These are phyloP conservation scores for Hylomyscus alleni DNA, from an alignment of 2,797 vertebrate species.

Conservation along the genomic window DNA sequence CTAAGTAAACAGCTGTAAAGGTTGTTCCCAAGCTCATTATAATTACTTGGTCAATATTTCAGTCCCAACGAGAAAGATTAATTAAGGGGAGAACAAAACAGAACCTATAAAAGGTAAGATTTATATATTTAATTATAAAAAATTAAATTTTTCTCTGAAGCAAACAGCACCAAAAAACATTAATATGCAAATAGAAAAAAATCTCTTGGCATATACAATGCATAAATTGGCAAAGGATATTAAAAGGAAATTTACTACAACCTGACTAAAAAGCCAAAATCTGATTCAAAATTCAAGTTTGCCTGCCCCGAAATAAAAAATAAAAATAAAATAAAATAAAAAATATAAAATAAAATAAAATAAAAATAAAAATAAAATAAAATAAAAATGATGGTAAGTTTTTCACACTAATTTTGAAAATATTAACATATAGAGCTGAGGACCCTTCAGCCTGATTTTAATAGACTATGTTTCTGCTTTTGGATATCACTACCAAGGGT, in stretches of 20 bases:
- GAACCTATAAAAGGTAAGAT: not conserved
- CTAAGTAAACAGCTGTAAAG: not conserved
- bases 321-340: too few relatives aligned
- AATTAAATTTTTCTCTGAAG: conserved; percentile 1
- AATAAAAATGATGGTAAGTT: not conserved
- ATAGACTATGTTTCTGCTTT: not conserved
- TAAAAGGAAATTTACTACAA: conserved; percentile 22
- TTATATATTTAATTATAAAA: conserved; percentile 28
- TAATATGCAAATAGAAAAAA: conserved; percentile 26
- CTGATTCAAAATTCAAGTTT: not conserved
- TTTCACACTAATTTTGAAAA: conserved; percentile 44
- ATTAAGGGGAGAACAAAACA: not conserved
- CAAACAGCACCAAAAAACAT: not conserved
- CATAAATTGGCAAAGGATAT: not conserved
- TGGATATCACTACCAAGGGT: not conserved
- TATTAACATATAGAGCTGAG: not conserved
- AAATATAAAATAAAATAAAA: too few relatives aligned
- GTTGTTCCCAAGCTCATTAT: not conserved
- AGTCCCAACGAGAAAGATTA: not conserved
- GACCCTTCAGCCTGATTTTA: not conserved
- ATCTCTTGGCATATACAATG: not conserved
- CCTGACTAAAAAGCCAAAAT: not conserved
- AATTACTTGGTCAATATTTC: not conserved
- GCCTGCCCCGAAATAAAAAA: too few relatives aligned
- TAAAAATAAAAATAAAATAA: too few relatives aligned